Conservation (phyloP, 1,140 invertebrate genomes). For the Chionoecetes opilio region DNA sequence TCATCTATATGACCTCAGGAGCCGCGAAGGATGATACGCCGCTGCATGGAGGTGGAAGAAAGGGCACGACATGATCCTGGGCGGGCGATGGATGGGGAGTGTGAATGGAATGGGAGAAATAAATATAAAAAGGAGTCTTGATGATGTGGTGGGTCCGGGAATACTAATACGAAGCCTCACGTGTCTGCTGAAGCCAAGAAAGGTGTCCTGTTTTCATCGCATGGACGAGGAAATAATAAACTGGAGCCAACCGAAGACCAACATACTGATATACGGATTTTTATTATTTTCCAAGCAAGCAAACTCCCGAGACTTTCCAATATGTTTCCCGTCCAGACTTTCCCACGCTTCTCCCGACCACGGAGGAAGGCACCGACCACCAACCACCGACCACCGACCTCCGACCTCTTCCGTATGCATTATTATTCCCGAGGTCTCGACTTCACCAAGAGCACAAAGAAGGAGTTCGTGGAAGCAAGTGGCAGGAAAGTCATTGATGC, state of each 20-base stretch:
- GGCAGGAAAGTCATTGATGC: background rate
- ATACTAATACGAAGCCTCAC: too few relatives aligned
- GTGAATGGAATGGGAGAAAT: too few relatives aligned
- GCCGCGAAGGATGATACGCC: background rate
- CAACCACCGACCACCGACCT: background rate
- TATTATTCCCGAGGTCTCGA: background rate
- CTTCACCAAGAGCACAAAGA: background rate
- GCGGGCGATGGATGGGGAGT: too few relatives aligned
- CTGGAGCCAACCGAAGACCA: background rate
- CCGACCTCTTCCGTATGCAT: conserved; percentile 16
- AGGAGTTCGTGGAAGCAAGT: background rate
- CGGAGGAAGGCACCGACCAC: background rate
- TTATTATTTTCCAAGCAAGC: background rate
- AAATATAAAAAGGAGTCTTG: too few relatives aligned
- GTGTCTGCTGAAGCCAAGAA: too few relatives aligned
- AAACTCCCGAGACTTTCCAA: background rate
- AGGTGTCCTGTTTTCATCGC: too few relatives aligned
- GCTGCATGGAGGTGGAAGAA: background rate
- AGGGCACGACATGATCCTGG: too few relatives aligned
- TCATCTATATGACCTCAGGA: background rate
- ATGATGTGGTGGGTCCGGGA: too few relatives aligned
- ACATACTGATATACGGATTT: too few relatives aligned
- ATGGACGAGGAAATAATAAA: background rate
- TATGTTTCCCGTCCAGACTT: background rate
- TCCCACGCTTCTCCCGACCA: background rate